phyloP scores from a whole-genome alignment of 2,113 vertebrate species.

The Trematomus loennbergii region DNA sequence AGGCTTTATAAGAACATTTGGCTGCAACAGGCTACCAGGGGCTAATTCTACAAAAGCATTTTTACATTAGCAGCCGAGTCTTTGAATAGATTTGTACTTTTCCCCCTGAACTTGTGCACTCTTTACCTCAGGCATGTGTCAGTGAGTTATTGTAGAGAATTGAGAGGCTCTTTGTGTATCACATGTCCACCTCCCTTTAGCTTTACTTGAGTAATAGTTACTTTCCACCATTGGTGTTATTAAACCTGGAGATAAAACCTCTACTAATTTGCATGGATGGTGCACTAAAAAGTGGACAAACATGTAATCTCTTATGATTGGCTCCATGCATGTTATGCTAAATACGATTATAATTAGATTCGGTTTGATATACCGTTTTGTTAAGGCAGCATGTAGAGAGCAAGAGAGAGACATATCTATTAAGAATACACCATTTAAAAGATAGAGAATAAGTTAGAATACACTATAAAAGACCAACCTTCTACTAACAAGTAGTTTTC shows the following conservation, averaged over 20 bases:
- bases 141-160: conserved; percentile 16
- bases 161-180: conserved; percentile 41
- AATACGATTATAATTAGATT: no score
- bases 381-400: no score
- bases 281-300: not conserved
- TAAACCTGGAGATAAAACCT: conserved; percentile 20
- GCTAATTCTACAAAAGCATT: not conserved
- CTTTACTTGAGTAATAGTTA: no score
- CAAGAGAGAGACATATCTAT: no score
- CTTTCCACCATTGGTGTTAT: not conserved
- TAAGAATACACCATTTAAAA: no score
- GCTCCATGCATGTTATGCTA: no score
- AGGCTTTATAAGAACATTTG: not conserved
- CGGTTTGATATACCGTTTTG: no score
- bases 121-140: conserved; percentile 15
- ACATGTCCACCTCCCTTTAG: conserved; percentile 9
- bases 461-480: no score
- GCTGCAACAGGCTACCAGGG: not conserved
- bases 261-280: not conserved
- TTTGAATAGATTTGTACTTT: conserved; percentile 23
- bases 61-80: not conserved
- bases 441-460: no score
- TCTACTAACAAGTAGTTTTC: no score
- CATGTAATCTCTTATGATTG: not conserved
- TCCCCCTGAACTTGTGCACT: not conserved